Base-by-base conservation (phyloP, 2,888 invertebrate genomes). In the Drosophila histrio region DNA sequence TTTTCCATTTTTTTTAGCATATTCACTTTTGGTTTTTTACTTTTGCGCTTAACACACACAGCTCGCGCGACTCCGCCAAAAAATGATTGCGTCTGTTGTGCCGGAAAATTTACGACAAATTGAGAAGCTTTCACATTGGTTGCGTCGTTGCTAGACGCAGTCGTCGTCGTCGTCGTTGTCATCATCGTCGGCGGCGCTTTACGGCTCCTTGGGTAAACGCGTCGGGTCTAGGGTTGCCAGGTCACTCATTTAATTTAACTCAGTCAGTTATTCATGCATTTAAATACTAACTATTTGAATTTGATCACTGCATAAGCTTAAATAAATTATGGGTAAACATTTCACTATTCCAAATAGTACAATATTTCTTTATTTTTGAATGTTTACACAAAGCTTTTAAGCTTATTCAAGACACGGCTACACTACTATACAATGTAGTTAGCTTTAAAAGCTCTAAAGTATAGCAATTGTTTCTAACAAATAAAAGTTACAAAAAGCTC, bases 21-120 rank as follows among this genome's bases (percentile, higher is more conserved):
- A 44, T 60, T 72, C 30, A 69, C 56, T 58, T 61, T 50, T 39
- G 41, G 34, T 39, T 52, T 39, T 64, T 70, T 59, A 65, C 61
- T 70, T 78, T 78, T 65, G 60, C 61, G 65, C 57, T 77, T 39
- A 52, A 28, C 50, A 52, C 38, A 50, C 64, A 59, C 50, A 63
- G 58, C 39, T 70, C 75, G 75, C 87, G 84, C 81, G 82, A 49
- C 68, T 77, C 79, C 69, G 69, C 52, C 74, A 69, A 69, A 56
- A 56, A 61, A 43, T 69, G 64, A 87, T 89, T 82, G 83, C 90
- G 90, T 90, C 90, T 90, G 86, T 90, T 90, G 83, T 90, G 89
- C 90, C 90, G 90, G 90, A 89, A 90, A 90, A 90, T 84, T 84
- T 73, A 87, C 89, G 89, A 89, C 87, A 83, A 84, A 87, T 88